phyloP scores from a whole-genome alignment of 2,888 invertebrate genomes.

The Ophioninae sp. region DNA sequence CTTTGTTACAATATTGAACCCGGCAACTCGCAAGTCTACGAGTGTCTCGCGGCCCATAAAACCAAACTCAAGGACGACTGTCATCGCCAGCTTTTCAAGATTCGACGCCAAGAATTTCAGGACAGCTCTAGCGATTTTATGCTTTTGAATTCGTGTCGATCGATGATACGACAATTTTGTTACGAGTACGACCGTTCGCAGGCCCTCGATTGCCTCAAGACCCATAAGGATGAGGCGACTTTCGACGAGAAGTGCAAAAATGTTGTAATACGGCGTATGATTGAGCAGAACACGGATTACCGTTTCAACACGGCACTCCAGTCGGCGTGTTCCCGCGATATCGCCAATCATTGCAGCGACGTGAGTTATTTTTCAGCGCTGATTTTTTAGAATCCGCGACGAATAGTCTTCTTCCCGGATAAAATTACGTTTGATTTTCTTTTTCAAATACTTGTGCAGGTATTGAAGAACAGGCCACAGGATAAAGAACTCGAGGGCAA shows the following conservation, averaged over 20 bases:
- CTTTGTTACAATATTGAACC: constrained; percentile 87
- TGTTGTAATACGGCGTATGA: constrained; percentile 93
- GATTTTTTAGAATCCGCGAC: neutral
- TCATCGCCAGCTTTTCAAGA: constrained; percentile 91
- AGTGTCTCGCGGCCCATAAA: constrained; percentile 86
- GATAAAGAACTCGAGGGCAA: constrained; percentile 92
- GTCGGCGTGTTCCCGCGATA: constrained; percentile 91
- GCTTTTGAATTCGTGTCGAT: constrained; percentile 91
- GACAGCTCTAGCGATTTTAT: constrained; percentile 95
- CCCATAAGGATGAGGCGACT: constrained; percentile 87
- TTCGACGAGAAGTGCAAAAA: constrained; percentile 93
- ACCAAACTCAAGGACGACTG: constrained; percentile 87
- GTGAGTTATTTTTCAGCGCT: constrained; percentile 72
- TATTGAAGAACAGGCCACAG: constrained; percentile 73
- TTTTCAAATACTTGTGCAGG: constrained; percentile 57
- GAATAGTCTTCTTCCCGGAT: neutral
- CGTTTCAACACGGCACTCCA: constrained; percentile 93
- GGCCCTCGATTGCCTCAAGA: constrained; percentile 90
- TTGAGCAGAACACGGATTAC: constrained; percentile 94
- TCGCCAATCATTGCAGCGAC: constrained; percentile 87
- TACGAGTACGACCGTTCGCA: constrained; percentile 86
- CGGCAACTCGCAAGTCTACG: constrained; percentile 89
- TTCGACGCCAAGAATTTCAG: constrained; percentile 92
- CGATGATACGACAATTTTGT: constrained; percentile 94
- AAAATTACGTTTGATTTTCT: neutral